These are phyloP conservation scores for Nephila pilipes DNA, from an alignment of 1,140 invertebrate species.

Conservation along the genomic window DNA sequence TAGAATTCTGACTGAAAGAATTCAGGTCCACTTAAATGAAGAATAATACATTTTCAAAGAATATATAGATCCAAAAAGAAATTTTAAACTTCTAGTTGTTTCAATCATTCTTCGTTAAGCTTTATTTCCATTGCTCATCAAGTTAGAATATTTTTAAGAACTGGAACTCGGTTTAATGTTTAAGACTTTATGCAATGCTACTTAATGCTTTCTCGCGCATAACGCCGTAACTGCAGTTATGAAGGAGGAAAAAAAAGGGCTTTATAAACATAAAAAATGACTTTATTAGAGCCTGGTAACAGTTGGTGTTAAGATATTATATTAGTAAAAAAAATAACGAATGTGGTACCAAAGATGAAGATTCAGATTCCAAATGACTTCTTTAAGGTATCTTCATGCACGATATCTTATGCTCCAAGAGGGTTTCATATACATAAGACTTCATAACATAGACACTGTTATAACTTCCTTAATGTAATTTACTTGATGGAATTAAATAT, in stretches of 20 bases:
- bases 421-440: too few species aligned
- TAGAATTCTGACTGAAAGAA: neutral
- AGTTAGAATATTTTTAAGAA: neutral
- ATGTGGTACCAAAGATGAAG: too few species aligned
- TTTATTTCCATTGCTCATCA: neutral
- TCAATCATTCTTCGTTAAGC: slow-evolving; percentile 38
- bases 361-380: too few species aligned
- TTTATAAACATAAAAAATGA: neutral
- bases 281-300: neutral
- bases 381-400: too few species aligned
- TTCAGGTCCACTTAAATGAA: neutral
- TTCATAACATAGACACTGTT: too few species aligned
- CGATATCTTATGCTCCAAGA: too few species aligned
- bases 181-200: neutral
- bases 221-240: neutral
- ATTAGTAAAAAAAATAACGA: too few species aligned
- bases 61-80: neutral
- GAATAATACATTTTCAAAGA: slow-evolving; percentile 36
- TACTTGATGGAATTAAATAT: too few species aligned
- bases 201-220: neutral
- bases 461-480: too few species aligned
- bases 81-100: neutral
- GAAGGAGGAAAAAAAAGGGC: neutral
- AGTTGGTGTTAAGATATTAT: neutral
- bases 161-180: neutral